A percentile compares a stretch with the other conserved stretches of the same genome.
Conservation (phyloP, 2,797 vertebrate genomes). For the Apogon hyalosoma region DNA sequence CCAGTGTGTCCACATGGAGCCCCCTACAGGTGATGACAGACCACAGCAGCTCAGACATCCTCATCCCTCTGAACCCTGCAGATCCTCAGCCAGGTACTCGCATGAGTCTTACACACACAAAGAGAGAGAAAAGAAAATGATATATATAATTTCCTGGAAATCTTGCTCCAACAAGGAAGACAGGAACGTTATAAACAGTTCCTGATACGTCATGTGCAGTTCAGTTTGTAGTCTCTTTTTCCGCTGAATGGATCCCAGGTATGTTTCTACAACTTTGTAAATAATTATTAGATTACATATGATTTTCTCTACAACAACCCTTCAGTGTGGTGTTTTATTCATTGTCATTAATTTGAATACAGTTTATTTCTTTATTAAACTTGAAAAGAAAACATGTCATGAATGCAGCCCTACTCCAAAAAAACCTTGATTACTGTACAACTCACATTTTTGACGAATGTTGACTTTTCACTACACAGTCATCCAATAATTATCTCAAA, state of each 20-base stretch:
- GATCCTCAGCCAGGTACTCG: conserved; percentile 86
- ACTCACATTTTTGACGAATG: no score
- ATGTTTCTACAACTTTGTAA: not conserved
- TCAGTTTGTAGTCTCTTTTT: not conserved
- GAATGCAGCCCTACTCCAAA: no score
- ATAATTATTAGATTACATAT: not conserved
- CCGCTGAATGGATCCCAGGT: not conserved
- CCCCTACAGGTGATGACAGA: conserved; percentile 88
- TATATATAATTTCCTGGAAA: not conserved
- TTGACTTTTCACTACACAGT: no score
- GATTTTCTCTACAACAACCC: not conserved
- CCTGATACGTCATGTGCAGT: not conserved
- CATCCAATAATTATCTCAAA: no score
- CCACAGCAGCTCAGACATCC: conserved; percentile 85
- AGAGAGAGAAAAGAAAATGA: not conserved
- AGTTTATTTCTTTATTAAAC: no score
- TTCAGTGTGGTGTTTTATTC: not conserved
- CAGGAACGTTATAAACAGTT: conserved; percentile 11
- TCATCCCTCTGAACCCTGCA: conserved; percentile 89
- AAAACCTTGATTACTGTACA: no score
- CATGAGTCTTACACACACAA: not conserved
- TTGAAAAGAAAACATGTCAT: no score
- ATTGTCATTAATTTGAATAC: no score
- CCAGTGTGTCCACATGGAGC: conserved; percentile 90
- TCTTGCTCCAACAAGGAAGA: not conserved